Evolutionary conservation across 2,797 vertebrate genomes (phyloP), one percentile per base, ranked within the genome.

Genomic region (Uromys caudimaculatus): DNA sequence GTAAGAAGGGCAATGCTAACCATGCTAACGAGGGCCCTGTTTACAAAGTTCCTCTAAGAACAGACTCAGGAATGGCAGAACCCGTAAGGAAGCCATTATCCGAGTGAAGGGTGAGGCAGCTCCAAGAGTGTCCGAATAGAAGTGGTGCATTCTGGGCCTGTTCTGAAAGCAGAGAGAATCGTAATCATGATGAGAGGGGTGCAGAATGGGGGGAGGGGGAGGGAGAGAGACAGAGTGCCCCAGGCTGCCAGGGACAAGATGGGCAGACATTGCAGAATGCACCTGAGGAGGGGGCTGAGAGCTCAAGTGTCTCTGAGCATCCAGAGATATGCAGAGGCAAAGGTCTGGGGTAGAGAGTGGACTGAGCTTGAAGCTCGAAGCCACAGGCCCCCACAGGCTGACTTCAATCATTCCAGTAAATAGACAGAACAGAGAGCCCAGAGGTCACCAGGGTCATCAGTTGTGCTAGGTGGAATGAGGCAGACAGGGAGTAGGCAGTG

Each of bases 381-480:
- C 17, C 1, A 41, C 60, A 24, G 2, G 1, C 9, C 11, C 13
- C 13, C 6, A 7, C 2, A 16, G 47, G 58, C 19, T 19, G n/a
- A 24, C n/a, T 32, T 12, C 41, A 50, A 52, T 54, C 44, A n/a
- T 52, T 50, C 27, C 67, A 71, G 64, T 35, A 17, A 6, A 21
- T 0, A 13, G 29, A 8, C 4, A 41, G 10, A 16, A 56, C 23
- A 6, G 11, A 54, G 8, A 41, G 71, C 64, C 52, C 1, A 17
- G 71, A 0, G 10, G 3, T 9, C 13, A 2, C 24, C 52, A 14
- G 0, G 0, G 6, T 4, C 3, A 58, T 3, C 7, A 12, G 23
- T 1, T 2, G 7, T 69, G 3, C 8, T 4, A 29, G 64, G 85
- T 0, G 21, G 19, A 44, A 7, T 19, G 0, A 24, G 67, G 23